These are phyloP conservation scores for Apodemia hepburni DNA, from an alignment of 2,888 invertebrate species.

Conservation along the genomic window DNA sequence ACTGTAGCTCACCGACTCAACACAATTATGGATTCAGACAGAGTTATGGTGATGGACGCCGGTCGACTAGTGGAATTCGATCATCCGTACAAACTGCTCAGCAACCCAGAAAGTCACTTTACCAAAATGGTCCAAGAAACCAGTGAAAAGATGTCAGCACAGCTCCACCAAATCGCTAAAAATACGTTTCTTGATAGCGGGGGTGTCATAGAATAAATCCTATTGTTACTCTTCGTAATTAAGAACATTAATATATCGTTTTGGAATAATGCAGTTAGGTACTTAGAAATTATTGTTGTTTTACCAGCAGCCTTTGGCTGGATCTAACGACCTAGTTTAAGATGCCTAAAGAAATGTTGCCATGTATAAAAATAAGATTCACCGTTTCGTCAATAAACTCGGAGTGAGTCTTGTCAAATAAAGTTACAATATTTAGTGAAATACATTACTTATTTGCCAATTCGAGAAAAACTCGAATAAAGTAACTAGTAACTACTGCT, in stretches of 20 bases:
- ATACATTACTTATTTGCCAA: too few relatives aligned
- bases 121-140: slow-evolving; percentile 86
- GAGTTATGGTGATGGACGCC: slow-evolving; percentile 92
- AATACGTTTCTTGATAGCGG: slow-evolving; percentile 63
- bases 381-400: background rate
- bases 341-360: slow-evolving; percentile 25
- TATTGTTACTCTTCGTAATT: slow-evolving; percentile 29
- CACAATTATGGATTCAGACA: slow-evolving; percentile 96
- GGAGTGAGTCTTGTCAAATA: slow-evolving; percentile 3
- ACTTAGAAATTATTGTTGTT: slow-evolving; percentile 31
- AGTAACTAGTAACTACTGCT: too few relatives aligned
- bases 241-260: slow-evolving; percentile 29
- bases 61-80: slow-evolving; percentile 88
- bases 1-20: slow-evolving; percentile 95
- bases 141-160: slow-evolving; percentile 76
- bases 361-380: slow-evolving; percentile 22
- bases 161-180: slow-evolving; percentile 65
- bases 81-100: slow-evolving; percentile 83
- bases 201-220: slow-evolving; percentile 52
- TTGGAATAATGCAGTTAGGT: slow-evolving; percentile 38
- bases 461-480: too few relatives aligned
- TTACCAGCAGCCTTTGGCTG: slow-evolving; percentile 17
- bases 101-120: slow-evolving; percentile 81
- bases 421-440: background rate
- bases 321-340: slow-evolving; percentile 15